Evolutionary conservation across 2,888 invertebrate genomes (phyloP).

Genomic region (Deroplatys truncata): DNA sequence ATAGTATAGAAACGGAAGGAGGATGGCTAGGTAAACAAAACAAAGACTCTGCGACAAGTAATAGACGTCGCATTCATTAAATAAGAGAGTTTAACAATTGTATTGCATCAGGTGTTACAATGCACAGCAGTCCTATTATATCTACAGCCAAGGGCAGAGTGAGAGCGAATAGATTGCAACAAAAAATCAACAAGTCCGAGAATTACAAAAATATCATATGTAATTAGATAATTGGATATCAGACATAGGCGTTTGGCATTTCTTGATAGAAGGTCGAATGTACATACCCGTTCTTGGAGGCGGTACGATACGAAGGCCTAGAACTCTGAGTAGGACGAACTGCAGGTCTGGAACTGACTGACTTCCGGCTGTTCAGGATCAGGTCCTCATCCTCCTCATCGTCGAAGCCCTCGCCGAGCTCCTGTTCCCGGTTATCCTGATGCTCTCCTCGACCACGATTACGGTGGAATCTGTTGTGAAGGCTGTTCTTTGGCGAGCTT

Average conservation of each 20-base stretch:
- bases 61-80: too few species aligned
- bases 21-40: too few species aligned
- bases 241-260: too few species aligned
- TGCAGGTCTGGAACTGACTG: not conserved
- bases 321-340: not conserved
- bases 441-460: not conserved
- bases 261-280: too few species aligned
- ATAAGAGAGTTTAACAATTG: too few species aligned
- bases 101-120: too few species aligned
- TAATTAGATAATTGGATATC: too few species aligned
- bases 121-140: too few species aligned
- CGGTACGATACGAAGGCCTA: constrained; percentile 6
- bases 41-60: too few species aligned
- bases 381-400: constrained; percentile 33
- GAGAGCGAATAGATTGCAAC: not conserved
- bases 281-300: constrained; percentile 1
- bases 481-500: not conserved
- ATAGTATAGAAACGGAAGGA: not conserved
- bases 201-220: too few species aligned
- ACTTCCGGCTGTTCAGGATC: not conserved
- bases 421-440: constrained; percentile 37
- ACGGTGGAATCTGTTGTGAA: constrained; percentile 13
- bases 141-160: too few species aligned
- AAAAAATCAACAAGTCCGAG: not conserved
- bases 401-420: constrained; percentile 27